phyloP scores from a whole-genome alignment of 2,888 invertebrate genomes.

The Didymodactylos carnosus region DNA sequence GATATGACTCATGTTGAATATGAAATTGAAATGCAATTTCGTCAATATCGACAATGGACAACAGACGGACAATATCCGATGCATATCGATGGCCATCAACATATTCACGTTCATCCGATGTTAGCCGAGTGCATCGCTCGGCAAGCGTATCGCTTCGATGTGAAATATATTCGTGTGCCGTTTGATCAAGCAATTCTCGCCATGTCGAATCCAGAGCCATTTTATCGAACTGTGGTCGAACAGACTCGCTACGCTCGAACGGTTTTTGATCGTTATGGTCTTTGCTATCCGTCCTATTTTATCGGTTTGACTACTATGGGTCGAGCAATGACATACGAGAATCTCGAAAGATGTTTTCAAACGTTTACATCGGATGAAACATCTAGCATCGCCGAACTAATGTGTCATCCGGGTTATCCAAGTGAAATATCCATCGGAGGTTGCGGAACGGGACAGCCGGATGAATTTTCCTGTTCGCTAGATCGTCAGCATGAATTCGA shows the following conservation, averaged over 20 bases:
- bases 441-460: constrained; percentile 23
- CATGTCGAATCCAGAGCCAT: background rate
- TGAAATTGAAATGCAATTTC: constrained; percentile 25
- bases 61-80: constrained; percentile 19
- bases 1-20: constrained; percentile 19
- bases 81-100: constrained; percentile 31
- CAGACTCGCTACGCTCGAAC: background rate
- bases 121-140: background rate
- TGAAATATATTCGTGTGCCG: constrained; percentile 20
- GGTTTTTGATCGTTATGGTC: background rate
- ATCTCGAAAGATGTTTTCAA: background rate
- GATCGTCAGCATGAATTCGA: background rate
- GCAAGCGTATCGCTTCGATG: background rate
- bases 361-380: background rate
- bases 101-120: constrained; percentile 21
- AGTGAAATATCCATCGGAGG: constrained; percentile 18
- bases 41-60: constrained; percentile 19
- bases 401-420: constrained; percentile 29
- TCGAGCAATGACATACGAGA: constrained; percentile 18
- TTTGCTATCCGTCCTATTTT: constrained; percentile 21
- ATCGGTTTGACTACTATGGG: constrained; percentile 27
- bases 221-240: background rate
- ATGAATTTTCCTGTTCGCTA: constrained; percentile 21
- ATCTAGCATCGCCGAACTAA: constrained; percentile 22
- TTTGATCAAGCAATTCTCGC: constrained; percentile 19